Evolutionary conservation across 2,113 vertebrate genomes (phyloP), one percentile per base, ranked within the genome.

Genomic region (Haliaeetus leucogaster): DNA sequence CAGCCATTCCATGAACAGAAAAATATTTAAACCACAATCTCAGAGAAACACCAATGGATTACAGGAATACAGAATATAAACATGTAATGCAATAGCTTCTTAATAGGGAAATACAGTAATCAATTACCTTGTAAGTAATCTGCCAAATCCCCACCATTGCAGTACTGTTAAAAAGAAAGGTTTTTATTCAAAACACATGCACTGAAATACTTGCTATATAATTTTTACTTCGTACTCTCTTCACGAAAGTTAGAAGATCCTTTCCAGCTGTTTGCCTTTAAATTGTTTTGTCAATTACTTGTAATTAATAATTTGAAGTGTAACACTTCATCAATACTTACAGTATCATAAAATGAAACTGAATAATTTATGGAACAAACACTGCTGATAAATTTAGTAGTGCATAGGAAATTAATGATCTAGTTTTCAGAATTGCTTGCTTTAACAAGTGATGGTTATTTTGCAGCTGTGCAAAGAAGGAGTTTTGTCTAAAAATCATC

Each of bases 61-160:
- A 72, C 45, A 82, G 23, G 18, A 67, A 66, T 16, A 45, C 5
- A 77, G 45, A 81, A 36, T 6, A 81, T 4, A 67, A 86, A 74
- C 42, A 59, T 4, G 6, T 10, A 82, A 84, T 30, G n/a, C 8
- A 86, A 29, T 16, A 85, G 43, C 42, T 73, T 82, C 73, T 55
- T 42, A 67, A 90, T 1, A 85, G 15, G n/a, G 47, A 91, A 92
- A 94, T 30, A 76, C 0, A 89, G 38, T 13, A 63, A 94, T 43
- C 50, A 93, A 43, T 99, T 99, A 99, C 99, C 99, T 99, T 99
- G 99, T 95, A 99, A 98, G 97, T 99, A 99, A 98, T 99, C 99
- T n/a, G 99, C 99, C 91, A 99, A 97, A 98, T 99, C 99, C 47
- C 99, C 99, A 96, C 99, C 99, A 81, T 99, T 99, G 98, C 99